Evolutionary conservation across 2,113 vertebrate genomes (phyloP), one percentile per base, ranked within the genome.

Genomic region (Ascaphus truei): DNA sequence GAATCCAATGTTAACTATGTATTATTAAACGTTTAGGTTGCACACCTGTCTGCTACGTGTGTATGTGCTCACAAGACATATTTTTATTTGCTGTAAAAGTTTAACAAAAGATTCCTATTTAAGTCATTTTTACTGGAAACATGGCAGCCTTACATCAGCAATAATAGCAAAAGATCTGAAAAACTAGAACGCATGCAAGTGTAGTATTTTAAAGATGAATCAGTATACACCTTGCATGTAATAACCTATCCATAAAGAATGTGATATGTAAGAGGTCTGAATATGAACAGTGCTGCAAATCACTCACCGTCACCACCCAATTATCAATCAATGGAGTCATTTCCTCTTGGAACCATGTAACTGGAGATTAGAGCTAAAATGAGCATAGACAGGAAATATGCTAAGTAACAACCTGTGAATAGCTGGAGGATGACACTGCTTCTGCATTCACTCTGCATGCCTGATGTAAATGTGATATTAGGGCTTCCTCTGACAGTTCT

Each of bases 401-500:
- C 36, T 48, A 29, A 45, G 26, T 33, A 16, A 36, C 33, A 58
- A 25, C 11, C 52, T 26, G 7, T 11, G 39, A 29, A 57, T 57
- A 15, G 31, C 20, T 47, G 47, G 52, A 45, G 64, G 52, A 45
- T 37, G 57, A 67, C 57, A 16, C 20, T 55, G 34, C 16, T 39
- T 68, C 53, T 57, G 53, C 20, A 57, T 68, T 18, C 64, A 56
- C 22, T 23, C 8, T 15, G 29, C 39, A 47, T 23, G 4, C 39
- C 22, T 56, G 26, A 57, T 57, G 64, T 30, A 48, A 58, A 68
- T 58, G 47, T 47, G 53, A 48, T 58, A 68, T 58, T 68, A 16
- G 31, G 18, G 25, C 64, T 33, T n/a, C 58, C 37, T 20, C 18
- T 22, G 20, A 47, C 52, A 15, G 52, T 39, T 43, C 52, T 30